These are phyloP conservation scores for Eueides isabella DNA, from an alignment of 1,140 invertebrate genomes.

Conservation along the genomic window DNA sequence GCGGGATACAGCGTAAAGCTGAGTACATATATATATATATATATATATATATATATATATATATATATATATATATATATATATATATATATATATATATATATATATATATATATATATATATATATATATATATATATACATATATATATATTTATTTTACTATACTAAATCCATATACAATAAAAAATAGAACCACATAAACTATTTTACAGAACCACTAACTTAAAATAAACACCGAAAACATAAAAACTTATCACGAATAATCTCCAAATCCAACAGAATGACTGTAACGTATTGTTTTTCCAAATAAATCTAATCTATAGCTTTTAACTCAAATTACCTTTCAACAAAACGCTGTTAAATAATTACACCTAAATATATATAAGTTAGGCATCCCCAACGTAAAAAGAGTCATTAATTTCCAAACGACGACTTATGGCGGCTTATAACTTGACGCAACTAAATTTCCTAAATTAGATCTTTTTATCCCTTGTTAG, in stretches of 20 bases:
- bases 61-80: too few species aligned
- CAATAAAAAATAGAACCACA: not conserved
- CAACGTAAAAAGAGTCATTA: conserved; percentile 56
- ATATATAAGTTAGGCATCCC: conserved; percentile 60
- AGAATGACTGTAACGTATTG: conserved; percentile 35
- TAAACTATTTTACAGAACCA: not conserved
- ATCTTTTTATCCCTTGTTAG: conserved; percentile 66
- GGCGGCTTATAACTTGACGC: conserved; percentile 60
- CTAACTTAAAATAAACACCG: not conserved
- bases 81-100: too few species aligned
- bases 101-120: too few species aligned
- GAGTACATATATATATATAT: too few species aligned
- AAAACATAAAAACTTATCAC: not conserved
- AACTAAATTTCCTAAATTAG: conserved; percentile 59
- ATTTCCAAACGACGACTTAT: conserved; percentile 52
- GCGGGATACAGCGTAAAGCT: too few species aligned
- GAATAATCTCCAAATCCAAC: not conserved
- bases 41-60: too few species aligned
- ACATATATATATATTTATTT: too few species aligned
- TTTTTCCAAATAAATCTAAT: conserved; percentile 63
- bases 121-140: too few species aligned
- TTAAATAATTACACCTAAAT: conserved; percentile 70
- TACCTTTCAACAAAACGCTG: conserved; percentile 72
- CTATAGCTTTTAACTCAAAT: conserved; percentile 63
- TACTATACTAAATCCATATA: too few species aligned